Conservation (phyloP, 2,113 vertebrate genomes). For the Chaetodon auriga region DNA sequence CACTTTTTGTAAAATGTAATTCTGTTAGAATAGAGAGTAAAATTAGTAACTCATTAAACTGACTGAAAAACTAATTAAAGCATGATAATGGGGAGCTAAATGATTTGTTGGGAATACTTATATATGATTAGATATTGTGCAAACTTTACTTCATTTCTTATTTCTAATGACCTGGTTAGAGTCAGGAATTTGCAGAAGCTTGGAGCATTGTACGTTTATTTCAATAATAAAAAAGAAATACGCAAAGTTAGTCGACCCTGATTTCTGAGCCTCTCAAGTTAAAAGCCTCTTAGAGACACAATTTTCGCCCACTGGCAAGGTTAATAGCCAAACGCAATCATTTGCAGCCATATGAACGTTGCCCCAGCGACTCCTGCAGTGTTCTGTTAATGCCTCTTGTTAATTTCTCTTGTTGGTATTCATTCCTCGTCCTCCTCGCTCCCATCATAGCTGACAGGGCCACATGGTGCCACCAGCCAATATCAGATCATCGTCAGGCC, state of each 20-base stretch:
- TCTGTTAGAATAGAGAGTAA: neutral
- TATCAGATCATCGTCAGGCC: conserved; percentile 38
- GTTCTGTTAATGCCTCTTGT: conserved; percentile 30
- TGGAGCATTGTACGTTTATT: conserved; percentile 2
- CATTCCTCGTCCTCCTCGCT: conserved; percentile 18
- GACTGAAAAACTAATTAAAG: neutral
- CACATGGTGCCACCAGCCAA: conserved; percentile 53
- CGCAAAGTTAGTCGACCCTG: conserved; percentile 17
- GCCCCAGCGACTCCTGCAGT: conserved; percentile 10
- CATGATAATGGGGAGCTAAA: neutral
- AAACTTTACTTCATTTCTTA: neutral
- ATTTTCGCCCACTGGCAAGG: conserved; percentile 18
- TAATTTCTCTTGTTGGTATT: conserved; percentile 51
- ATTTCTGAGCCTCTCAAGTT: conserved; percentile 25
- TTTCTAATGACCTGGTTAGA: neutral
- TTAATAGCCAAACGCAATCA: conserved; percentile 34
- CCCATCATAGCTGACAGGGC: conserved; percentile 49
- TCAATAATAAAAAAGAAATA: conserved; percentile 15
- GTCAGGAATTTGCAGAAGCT: conserved; percentile 15
- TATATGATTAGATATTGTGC: neutral
- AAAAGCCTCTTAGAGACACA: conserved; percentile 35
- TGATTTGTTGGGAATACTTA: neutral
- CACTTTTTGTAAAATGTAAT: neutral
- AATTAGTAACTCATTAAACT: neutral
- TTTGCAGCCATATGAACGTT: conserved; percentile 22